Conservation (phyloP, 2,113 vertebrate genomes). For the Trematomus loennbergii region DNA sequence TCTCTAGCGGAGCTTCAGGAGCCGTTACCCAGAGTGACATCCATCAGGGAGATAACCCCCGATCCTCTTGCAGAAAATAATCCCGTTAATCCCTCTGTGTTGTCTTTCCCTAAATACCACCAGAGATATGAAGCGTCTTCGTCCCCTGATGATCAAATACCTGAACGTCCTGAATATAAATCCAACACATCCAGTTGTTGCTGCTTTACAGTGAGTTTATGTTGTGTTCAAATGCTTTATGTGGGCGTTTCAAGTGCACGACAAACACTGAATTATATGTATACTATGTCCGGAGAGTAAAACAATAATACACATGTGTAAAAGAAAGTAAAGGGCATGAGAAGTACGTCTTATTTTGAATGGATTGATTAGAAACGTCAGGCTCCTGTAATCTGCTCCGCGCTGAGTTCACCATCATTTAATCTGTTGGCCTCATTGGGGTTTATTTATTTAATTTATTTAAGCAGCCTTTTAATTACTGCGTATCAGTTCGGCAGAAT, state of each 20-base stretch:
- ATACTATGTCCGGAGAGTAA: not conserved
- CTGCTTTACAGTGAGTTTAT: too few relatives aligned
- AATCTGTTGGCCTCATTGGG: not conserved
- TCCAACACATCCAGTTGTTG: too few relatives aligned
- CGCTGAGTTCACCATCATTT: not conserved
- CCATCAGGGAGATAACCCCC: too few relatives aligned
- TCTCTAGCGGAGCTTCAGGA: too few relatives aligned
- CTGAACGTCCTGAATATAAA: too few relatives aligned
- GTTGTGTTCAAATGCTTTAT: not conserved
- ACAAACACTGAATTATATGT: not conserved
- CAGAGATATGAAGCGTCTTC: too few relatives aligned
- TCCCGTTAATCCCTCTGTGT: too few relatives aligned
- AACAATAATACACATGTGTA: not conserved
- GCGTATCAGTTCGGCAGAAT: not conserved
- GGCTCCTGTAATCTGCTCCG: conserved; percentile 1
- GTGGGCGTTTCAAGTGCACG: not conserved
- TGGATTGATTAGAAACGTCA: not conserved
- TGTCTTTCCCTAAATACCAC: too few relatives aligned
- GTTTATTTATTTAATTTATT: not conserved
- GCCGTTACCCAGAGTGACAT: too few relatives aligned
- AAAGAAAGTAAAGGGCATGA: not conserved
- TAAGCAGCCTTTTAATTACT: not conserved
- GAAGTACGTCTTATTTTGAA: not conserved
- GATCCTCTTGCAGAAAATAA: too few relatives aligned
- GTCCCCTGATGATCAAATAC: too few relatives aligned